Conservation (phyloP, 2,797 vertebrate genomes). For the Otolemur crassicaudatus region DNA sequence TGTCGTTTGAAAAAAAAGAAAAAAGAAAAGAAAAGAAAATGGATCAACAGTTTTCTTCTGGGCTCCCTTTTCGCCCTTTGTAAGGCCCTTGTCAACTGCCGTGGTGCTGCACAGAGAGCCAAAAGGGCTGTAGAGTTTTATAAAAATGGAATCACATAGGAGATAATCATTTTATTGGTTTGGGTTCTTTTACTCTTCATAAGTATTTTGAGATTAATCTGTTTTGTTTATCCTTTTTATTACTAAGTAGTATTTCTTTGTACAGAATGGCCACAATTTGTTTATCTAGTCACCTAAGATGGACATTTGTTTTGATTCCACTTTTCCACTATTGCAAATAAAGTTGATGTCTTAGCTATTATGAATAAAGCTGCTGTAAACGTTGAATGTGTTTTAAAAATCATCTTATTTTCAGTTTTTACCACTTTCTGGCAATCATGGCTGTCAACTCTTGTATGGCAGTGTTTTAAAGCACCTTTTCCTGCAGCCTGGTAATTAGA, state of each 20-base stretch:
- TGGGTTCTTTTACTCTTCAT: not conserved
- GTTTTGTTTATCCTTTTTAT: constrained; percentile 46
- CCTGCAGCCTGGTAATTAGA: not conserved
- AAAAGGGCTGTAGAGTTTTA: not conserved
- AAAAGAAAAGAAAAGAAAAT: not conserved
- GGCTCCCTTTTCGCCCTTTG: not conserved
- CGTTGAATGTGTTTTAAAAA: not conserved
- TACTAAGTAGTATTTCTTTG: not conserved
- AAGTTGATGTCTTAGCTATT: not conserved
- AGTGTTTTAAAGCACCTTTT: not conserved
- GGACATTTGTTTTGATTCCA: constrained; percentile 22
- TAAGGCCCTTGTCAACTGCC: no score
- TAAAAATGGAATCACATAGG: not conserved
- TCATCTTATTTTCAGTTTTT: constrained; percentile 39
- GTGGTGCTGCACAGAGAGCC: not conserved
- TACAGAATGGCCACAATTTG: not conserved
- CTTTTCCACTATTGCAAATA: constrained; percentile 24
- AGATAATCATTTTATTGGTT: not conserved
- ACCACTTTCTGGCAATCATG: not conserved
- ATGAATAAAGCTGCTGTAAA: constrained; percentile 26
- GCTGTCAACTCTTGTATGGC: not conserved
- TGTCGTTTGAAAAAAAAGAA: no score
- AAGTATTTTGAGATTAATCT: constrained; percentile 44
- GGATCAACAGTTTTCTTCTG: not conserved
- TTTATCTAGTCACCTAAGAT: not conserved